A percentile compares a stretch with the other conserved stretches of the same genome.
phyloP scores from a whole-genome alignment of 2,113 vertebrate genomes.

The Sinocyclocheilus anophthalmus region DNA sequence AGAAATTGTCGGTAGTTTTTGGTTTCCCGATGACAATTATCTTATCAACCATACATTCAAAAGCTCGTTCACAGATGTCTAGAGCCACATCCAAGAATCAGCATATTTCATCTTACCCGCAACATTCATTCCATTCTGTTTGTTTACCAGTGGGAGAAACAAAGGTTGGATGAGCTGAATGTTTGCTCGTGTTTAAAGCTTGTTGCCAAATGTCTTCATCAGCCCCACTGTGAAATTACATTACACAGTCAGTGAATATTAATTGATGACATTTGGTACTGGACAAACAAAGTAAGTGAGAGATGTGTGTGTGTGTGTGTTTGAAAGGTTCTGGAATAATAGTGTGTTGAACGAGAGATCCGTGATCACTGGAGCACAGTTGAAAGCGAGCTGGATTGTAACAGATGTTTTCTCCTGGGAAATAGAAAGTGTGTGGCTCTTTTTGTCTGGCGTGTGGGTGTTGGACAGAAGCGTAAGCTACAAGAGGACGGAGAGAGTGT shows the following conservation, averaged over 20 bases:
- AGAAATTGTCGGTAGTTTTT: constrained; percentile 57
- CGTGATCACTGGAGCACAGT: constrained; percentile 52
- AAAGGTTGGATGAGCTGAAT: constrained; percentile 20
- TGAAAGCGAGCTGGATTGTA: constrained; percentile 58
- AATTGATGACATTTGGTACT: constrained; percentile 51
- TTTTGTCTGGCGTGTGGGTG: constrained; percentile 16
- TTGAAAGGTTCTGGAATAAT: constrained; percentile 45
- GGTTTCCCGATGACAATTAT: constrained; percentile 47
- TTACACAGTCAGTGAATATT: constrained; percentile 58
- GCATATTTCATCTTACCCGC: constrained; percentile 46
- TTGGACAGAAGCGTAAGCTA: not conserved
- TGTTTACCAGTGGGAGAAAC: constrained; percentile 34
- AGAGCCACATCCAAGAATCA: constrained; percentile 50
- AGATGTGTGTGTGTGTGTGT: constrained; percentile 40
- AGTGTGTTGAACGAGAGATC: constrained; percentile 28
- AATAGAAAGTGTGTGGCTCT: constrained; percentile 20
- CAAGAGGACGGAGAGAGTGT: not conserved
- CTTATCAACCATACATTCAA: constrained; percentile 57
- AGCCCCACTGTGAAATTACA: constrained; percentile 50
- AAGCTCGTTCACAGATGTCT: constrained; percentile 59
- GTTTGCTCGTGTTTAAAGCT: constrained; percentile 46
- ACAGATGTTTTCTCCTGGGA: constrained; percentile 56
- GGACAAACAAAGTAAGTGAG: constrained; percentile 50
- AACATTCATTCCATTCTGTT: constrained; percentile 47
- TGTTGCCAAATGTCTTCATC: constrained; percentile 59